Percentiles rank a stretch among this genome's conserved stretches.
Conservation (phyloP, 2,888 invertebrate species). For the Leucozona laternaria region DNA sequence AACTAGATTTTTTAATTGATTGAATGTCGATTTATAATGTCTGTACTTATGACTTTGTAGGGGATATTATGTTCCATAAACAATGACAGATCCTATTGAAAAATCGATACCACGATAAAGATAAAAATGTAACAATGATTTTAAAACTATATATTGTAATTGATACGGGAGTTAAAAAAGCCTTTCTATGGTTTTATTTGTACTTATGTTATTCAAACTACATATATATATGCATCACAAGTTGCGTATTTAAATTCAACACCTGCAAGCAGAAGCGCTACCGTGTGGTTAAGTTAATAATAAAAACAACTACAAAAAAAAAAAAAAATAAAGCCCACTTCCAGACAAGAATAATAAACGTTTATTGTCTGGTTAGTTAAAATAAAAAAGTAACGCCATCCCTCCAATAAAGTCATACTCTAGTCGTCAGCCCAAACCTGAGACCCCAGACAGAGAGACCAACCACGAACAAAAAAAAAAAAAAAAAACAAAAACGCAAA, state of each 20-base stretch:
- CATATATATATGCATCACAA: constrained; percentile 21
- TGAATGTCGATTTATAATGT: not conserved
- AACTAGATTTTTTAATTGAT: not conserved
- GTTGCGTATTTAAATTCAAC: constrained; percentile 54
- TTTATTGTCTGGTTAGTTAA: constrained; percentile 50
- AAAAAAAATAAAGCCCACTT: constrained; percentile 34
- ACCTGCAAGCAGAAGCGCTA: constrained; percentile 63
- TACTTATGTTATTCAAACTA: not conserved
- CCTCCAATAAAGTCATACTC: constrained; percentile 46
- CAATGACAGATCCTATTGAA: not conserved
- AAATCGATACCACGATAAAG: not conserved
- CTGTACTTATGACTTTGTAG: not conserved
- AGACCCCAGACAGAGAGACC: constrained; percentile 44
- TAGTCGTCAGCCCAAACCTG: constrained; percentile 17
- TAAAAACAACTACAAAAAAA: constrained; percentile 4
- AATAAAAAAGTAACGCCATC: constrained; percentile 52
- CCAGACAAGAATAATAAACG: constrained; percentile 60
- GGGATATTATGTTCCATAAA: not conserved
- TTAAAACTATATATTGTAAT: not conserved
- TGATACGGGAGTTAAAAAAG: not conserved
- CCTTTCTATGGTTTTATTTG: not conserved
- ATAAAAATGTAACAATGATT: not conserved
- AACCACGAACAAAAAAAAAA: constrained; percentile 46
- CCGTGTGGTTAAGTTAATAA: constrained; percentile 37
- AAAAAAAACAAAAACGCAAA: constrained; percentile 35